Conservation (phyloP, 2,113 vertebrate species). For the Tragelaphus buxtoni region DNA sequence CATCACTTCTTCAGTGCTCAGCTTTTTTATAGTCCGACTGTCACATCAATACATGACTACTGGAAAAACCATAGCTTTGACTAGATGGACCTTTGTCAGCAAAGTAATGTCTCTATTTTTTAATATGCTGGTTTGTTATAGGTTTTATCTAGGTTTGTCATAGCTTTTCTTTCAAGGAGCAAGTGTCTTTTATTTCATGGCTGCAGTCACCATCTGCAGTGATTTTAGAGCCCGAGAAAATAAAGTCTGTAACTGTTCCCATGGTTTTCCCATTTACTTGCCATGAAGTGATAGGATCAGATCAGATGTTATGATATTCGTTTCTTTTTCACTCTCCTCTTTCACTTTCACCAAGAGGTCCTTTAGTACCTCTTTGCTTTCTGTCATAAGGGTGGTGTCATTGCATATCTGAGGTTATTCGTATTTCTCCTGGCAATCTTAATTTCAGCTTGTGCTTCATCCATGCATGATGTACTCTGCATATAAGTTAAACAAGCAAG, state of each 20-base stretch:
- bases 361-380: neutral
- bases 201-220: neutral
- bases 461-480: neutral
- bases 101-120: neutral
- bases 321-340: neutral
- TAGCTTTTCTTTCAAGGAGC: neutral
- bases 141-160: neutral
- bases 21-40: neutral
- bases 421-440: neutral
- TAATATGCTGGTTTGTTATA: neutral
- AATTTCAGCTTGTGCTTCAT: neutral
- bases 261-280: neutral
- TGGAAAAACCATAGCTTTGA: neutral
- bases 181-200: neutral
- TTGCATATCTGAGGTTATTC: neutral
- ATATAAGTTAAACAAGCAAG: neutral
- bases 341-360: neutral
- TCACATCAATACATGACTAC: neutral
- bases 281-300: neutral
- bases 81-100: neutral
- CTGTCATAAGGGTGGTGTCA: neutral
- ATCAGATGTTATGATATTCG: neutral
- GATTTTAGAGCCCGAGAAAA: neutral
- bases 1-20: neutral
- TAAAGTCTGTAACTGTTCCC: neutral